Percentiles rank a stretch among this genome's conserved stretches.
phyloP scores from a whole-genome alignment of 1,140 invertebrate species.

The Megathymus violae region DNA sequence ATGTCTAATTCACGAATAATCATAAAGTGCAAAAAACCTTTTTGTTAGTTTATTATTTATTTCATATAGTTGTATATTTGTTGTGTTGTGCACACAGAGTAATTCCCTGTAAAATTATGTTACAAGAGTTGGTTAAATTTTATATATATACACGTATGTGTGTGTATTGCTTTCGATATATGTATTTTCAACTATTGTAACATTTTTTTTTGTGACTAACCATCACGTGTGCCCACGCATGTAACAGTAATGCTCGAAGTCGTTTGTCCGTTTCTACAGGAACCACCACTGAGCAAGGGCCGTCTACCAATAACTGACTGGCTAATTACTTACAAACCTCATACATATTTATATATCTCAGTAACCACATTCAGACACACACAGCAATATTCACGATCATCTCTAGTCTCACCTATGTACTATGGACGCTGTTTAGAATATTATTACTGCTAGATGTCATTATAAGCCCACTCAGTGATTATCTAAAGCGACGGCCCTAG shows the following conservation, averaged over 20 bases:
- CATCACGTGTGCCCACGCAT: conserved; percentile 70
- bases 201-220: conserved; percentile 60
- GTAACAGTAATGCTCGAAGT: conserved; percentile 73
- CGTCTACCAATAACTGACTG: conserved; percentile 65
- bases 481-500: conserved; percentile 56
- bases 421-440: conserved; percentile 22
- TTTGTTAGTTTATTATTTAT: conserved; percentile 7
- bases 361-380: background rate
- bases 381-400: conserved; percentile 7
- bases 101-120: background rate
- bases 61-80: no score
- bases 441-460: conserved; percentile 12
- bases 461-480: conserved; percentile 41
- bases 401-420: conserved; percentile 3
- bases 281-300: conserved; percentile 71
- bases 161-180: no score
- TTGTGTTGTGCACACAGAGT: conserved; percentile 10
- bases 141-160: no score
- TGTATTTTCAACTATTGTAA: conserved; percentile 33
- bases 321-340: conserved; percentile 43
- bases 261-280: conserved; percentile 70
- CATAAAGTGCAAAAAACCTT: conserved; percentile 13
- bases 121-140: background rate
- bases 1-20: background rate
- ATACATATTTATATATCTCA: conserved; percentile 9